These are phyloP conservation scores for Hipposideros armiger DNA, from an alignment of 2,113 vertebrate species.

Conservation along the genomic window DNA sequence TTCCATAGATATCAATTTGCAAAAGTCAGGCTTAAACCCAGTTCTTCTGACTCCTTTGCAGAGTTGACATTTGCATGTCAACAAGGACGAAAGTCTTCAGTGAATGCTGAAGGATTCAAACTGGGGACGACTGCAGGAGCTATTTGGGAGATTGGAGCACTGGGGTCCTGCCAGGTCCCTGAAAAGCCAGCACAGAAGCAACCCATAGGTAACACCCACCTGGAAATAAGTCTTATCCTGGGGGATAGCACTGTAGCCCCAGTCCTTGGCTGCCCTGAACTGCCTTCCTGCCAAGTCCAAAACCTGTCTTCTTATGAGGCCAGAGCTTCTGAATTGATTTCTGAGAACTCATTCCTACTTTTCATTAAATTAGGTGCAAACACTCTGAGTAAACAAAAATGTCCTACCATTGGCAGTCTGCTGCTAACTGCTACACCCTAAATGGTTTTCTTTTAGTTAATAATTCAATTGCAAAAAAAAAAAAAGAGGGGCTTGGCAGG, in stretches of 20 bases:
- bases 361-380: slow-evolving; percentile 68
- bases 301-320: not conserved
- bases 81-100: not conserved
- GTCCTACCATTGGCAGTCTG: not conserved
- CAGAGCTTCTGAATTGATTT: not conserved
- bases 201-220: not conserved
- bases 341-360: not conserved
- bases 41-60: not conserved
- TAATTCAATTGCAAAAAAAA: slow-evolving; percentile 42
- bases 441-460: slow-evolving; percentile 70
- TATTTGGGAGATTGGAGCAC: not conserved
- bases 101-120: not conserved
- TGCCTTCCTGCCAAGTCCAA: not conserved
- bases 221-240: not conserved
- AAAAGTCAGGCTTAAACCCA: not conserved
- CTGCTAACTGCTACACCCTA: slow-evolving; percentile 54
- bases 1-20: not conserved
- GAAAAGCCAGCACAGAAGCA: not conserved
- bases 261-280: not conserved
- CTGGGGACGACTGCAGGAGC: not conserved
- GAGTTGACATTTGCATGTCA: not conserved
- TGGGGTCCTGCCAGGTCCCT: not conserved
- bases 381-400: slow-evolving; percentile 59
- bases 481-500: not conserved
- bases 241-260: not conserved